phyloP scores from a whole-genome alignment of 2,888 invertebrate species.

The Parascotia fuliginaria region DNA sequence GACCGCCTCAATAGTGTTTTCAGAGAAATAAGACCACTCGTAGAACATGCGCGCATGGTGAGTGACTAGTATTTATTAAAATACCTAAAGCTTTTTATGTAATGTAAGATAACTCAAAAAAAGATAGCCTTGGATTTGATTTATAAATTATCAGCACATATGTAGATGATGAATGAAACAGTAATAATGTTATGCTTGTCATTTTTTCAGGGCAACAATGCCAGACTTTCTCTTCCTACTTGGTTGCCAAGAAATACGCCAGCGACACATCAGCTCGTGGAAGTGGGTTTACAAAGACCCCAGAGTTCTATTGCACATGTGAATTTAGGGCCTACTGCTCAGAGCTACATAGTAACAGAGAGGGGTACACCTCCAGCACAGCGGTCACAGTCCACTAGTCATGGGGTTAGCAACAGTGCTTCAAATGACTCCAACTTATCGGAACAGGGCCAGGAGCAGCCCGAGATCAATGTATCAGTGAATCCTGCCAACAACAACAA shows the following conservation, averaged over 20 bases:
- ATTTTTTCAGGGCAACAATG: constrained; percentile 71
- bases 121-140: constrained; percentile 9
- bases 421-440: constrained; percentile 70
- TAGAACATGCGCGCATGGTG: constrained; percentile 87
- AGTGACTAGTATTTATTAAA: constrained; percentile 24
- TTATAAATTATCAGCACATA: neutral
- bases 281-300: constrained; percentile 63
- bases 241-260: constrained; percentile 76
- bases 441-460: constrained; percentile 60
- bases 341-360: constrained; percentile 72
- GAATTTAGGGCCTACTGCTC: constrained; percentile 61
- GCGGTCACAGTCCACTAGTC: constrained; percentile 54
- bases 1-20: constrained; percentile 80
- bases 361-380: constrained; percentile 56
- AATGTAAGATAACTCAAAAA: constrained; percentile 32
- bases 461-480: constrained; percentile 74
- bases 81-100: constrained; percentile 29
- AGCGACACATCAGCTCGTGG: constrained; percentile 65
- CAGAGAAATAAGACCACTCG: constrained; percentile 88
- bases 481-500: constrained; percentile 80
- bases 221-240: constrained; percentile 73
- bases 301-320: constrained; percentile 78
- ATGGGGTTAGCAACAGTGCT: constrained; percentile 60
- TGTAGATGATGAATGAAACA: too few species aligned
- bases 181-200: neutral